phyloP scores from a whole-genome alignment of 1,140 invertebrate genomes.

The Neocloeon triangulifer region DNA sequence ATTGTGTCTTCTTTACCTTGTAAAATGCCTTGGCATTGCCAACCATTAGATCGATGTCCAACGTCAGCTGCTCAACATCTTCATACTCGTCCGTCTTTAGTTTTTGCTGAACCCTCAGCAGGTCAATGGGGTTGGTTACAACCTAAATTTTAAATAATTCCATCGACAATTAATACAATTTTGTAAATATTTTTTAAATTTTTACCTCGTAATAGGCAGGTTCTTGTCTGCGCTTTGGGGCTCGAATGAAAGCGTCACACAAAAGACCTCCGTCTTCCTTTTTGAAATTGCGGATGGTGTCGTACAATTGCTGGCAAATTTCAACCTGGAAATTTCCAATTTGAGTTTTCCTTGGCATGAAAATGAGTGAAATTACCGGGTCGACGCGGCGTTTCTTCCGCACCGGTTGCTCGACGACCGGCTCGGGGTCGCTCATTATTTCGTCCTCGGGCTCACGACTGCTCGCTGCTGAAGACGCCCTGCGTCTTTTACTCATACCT shows the following conservation, averaged over 20 bases:
- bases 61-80: slow-evolving; percentile 66
- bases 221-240: slow-evolving; percentile 75
- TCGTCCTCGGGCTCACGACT: slow-evolving; percentile 33
- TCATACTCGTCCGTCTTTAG: slow-evolving; percentile 86
- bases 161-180: background rate
- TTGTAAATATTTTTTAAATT: slow-evolving; percentile 1
- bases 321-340: slow-evolving; percentile 31
- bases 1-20: slow-evolving; percentile 46
- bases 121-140: slow-evolving; percentile 79
- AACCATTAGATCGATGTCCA: slow-evolving; percentile 69
- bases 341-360: background rate
- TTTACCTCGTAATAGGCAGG: slow-evolving; percentile 61
- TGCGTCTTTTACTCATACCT: slow-evolving; percentile 42
- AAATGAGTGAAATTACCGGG: slow-evolving; percentile 17
- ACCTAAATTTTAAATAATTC: slow-evolving; percentile 22
- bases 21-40: slow-evolving; percentile 88
- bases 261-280: slow-evolving; percentile 75
- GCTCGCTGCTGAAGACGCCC: slow-evolving; percentile 43
- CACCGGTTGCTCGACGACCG: slow-evolving; percentile 21
- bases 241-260: slow-evolving; percentile 86
- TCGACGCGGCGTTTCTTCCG: slow-evolving; percentile 26
- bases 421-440: slow-evolving; percentile 17
- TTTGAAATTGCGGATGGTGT: slow-evolving; percentile 72
- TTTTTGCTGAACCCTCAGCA: slow-evolving; percentile 87
- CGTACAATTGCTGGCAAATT: slow-evolving; percentile 79